phyloP scores from a whole-genome alignment of 2,797 vertebrate genomes.

The Oophaga sylvatica region DNA sequence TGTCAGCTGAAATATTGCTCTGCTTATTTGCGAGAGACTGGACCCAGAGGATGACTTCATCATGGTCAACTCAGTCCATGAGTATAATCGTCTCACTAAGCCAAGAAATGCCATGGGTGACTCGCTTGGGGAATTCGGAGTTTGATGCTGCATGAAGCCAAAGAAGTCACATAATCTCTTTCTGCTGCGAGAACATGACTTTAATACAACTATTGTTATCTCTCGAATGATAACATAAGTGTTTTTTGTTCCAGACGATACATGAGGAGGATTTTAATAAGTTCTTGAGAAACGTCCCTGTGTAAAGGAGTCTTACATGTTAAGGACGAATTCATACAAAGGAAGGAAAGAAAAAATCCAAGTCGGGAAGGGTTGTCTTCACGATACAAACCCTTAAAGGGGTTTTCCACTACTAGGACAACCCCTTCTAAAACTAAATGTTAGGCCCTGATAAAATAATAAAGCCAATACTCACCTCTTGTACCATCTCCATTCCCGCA shows the following conservation, averaged over 20 bases:
- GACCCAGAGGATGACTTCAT: constrained; percentile 51
- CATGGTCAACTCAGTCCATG: constrained; percentile 21
- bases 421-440: too few relatives aligned
- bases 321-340: not conserved
- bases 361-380: not conserved
- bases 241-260: not conserved
- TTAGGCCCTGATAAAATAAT: too few relatives aligned
- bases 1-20: constrained; percentile 54
- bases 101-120: constrained; percentile 36
- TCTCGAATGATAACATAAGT: not conserved
- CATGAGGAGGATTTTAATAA: not conserved
- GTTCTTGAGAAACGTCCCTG: not conserved
- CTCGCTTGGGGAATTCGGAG: constrained; percentile 27
- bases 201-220: not conserved
- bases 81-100: not conserved
- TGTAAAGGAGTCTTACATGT: not conserved
- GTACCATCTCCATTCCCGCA: too few relatives aligned
- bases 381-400: not conserved
- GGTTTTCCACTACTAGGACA: not conserved
- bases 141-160: constrained; percentile 9
- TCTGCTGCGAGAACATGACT: not conserved
- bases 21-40: constrained; percentile 42
- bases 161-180: not conserved
- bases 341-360: not conserved
- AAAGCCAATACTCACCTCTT: too few relatives aligned